These are phyloP conservation scores for Coptodon bakossiorum DNA, from an alignment of 2,113 vertebrate species.

Conservation along the genomic window DNA sequence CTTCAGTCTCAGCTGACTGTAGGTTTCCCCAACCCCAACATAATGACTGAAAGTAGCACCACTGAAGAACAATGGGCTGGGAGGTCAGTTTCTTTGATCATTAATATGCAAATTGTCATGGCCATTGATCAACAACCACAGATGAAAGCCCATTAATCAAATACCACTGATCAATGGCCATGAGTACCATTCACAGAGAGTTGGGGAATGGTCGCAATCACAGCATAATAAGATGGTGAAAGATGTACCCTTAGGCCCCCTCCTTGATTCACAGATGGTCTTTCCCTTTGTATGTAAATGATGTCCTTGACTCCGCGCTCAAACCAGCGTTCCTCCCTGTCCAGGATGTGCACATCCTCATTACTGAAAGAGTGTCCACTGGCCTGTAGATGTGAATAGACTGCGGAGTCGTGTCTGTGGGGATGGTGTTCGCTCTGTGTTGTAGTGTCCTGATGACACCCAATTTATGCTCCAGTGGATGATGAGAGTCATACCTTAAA, in stretches of 20 bases:
- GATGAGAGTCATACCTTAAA: background rate
- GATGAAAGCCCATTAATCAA: background rate
- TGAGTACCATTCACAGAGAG: background rate
- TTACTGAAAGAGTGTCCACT: no score
- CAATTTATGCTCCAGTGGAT: background rate
- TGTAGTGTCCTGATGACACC: background rate
- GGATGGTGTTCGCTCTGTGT: background rate
- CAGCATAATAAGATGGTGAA: background rate
- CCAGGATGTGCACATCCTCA: background rate
- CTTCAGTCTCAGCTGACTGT: background rate
- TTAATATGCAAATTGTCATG: background rate
- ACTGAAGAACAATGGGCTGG: background rate
- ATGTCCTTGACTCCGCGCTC: background rate
- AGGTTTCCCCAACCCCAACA: background rate
- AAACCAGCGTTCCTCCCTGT: background rate
- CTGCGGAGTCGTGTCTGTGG: background rate
- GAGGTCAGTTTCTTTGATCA: background rate
- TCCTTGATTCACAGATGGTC: background rate
- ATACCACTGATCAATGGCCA: background rate
- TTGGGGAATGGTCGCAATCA: background rate
- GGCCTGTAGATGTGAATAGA: no score
- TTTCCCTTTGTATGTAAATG: background rate
- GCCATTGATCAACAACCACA: background rate
- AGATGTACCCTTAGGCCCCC: background rate
- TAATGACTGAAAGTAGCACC: background rate